Evolutionary conservation across 2,113 vertebrate genomes (phyloP).

Genomic region (Muscicapa adusta): DNA sequence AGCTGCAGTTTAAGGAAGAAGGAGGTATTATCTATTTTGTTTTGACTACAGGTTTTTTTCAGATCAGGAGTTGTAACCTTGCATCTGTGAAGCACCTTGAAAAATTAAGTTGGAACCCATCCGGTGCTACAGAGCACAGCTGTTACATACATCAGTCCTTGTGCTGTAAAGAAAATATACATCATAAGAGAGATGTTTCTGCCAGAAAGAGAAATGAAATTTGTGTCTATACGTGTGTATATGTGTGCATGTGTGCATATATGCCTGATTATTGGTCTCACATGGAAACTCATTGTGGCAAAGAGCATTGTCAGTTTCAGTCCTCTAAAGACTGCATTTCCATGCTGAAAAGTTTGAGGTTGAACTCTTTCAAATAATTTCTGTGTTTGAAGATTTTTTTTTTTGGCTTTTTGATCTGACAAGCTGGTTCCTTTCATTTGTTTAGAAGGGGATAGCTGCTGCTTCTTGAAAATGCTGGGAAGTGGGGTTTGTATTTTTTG

Average conservation of each 20-base stretch:
- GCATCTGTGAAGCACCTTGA: not conserved
- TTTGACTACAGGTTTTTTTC: not conserved
- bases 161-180: not conserved
- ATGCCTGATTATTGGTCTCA: not conserved
- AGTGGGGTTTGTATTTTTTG: not conserved
- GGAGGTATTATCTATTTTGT: not conserved
- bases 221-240: not conserved
- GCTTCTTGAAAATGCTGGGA: not conserved
- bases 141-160: not conserved
- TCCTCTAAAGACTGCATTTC: not conserved
- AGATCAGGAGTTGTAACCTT: not conserved
- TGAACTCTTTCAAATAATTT: not conserved
- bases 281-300: not conserved
- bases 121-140: accelerated
- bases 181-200: not conserved
- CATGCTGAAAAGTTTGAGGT: not conserved
- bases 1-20: not conserved
- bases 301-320: not conserved
- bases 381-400: not conserved
- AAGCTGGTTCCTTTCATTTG: not conserved
- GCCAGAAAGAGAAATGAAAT: not conserved
- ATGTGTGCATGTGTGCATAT: accelerated
- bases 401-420: not conserved
- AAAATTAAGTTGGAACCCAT: not conserved
- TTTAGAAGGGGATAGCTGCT: not conserved